These are phyloP conservation scores for Tiaroga cobitis DNA, from an alignment of 2,797 vertebrate genomes.

Conservation along the genomic window DNA sequence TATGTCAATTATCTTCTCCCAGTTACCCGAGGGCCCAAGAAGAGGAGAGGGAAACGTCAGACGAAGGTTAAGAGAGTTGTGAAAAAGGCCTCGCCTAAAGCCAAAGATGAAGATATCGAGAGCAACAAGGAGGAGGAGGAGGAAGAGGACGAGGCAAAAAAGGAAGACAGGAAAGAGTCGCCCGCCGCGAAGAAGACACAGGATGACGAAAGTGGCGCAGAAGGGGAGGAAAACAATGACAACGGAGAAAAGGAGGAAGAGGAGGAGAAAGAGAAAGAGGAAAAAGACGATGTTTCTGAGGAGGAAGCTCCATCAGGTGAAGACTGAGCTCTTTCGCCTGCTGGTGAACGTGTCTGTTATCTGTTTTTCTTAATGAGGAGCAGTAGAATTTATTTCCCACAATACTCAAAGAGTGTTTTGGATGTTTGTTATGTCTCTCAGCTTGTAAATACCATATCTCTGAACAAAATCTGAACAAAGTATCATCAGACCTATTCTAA, in stretches of 20 bases:
- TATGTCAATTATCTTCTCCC: slow-evolving; percentile 37
- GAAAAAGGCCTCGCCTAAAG: slow-evolving; percentile 94
- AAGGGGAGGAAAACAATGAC: slow-evolving; percentile 69
- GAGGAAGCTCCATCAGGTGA: slow-evolving; percentile 96
- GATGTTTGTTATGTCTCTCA: slow-evolving; percentile 68
- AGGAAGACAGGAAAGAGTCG: slow-evolving; percentile 82
- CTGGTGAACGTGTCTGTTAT: slow-evolving; percentile 57
- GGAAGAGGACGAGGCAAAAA: slow-evolving; percentile 71
- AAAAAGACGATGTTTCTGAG: slow-evolving; percentile 93
- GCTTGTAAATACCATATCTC: slow-evolving; percentile 65
- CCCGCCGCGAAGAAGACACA: slow-evolving; percentile 79
- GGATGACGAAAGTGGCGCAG: slow-evolving; percentile 46
- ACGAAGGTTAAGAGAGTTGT: slow-evolving; percentile 85
- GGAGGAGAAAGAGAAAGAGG: slow-evolving; percentile 71
- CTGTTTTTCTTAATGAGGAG: slow-evolving; percentile 61
- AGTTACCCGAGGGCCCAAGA: slow-evolving; percentile 93
- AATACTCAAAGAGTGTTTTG: slow-evolving; percentile 80
- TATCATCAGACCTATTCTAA: slow-evolving; percentile 54
- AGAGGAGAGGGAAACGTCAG: slow-evolving; percentile 95
- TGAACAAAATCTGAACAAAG: slow-evolving; percentile 55
- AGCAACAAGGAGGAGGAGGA: slow-evolving; percentile 75
- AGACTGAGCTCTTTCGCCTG: slow-evolving; percentile 83
- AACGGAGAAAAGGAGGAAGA: slow-evolving; percentile 56
- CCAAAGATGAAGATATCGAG: slow-evolving; percentile 81
- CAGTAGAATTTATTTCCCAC: slow-evolving; percentile 58